Conservation (phyloP, 2,113 vertebrate species). For the Heterocephalus glaber region DNA sequence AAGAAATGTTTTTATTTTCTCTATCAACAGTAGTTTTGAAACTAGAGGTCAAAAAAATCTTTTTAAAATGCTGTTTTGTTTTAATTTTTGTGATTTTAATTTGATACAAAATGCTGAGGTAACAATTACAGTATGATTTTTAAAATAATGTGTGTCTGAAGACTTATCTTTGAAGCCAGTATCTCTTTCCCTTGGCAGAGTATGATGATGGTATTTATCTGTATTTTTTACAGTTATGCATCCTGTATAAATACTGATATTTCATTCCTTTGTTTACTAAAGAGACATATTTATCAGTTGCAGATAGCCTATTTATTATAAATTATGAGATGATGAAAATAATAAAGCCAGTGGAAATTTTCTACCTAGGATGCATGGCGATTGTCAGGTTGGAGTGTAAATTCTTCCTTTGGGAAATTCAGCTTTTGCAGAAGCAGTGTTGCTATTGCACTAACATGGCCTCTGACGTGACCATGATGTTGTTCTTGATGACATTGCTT, state of each 20-base stretch:
- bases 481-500: conserved; percentile 87
- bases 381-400: conserved; percentile 84
- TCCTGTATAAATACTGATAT: conserved; percentile 88
- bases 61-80: conserved; percentile 88
- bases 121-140: conserved; percentile 89
- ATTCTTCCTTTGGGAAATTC: conserved; percentile 82
- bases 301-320: conserved; percentile 91
- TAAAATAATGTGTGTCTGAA: conserved; percentile 88
- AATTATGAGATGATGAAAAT: conserved; percentile 89
- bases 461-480: conserved; percentile 86
- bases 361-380: conserved; percentile 87
- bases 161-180: conserved; percentile 89
- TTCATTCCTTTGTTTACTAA: conserved; percentile 92
- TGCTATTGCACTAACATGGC: conserved; percentile 87
- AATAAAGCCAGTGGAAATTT: conserved; percentile 89
- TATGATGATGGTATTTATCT: conserved; percentile 88
- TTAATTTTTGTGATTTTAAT: conserved; percentile 90
- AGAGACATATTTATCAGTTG: conserved; percentile 90
- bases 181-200: conserved; percentile 88
- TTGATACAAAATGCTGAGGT: conserved; percentile 88
- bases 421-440: conserved; percentile 84
- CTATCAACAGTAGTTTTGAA: conserved; percentile 89
- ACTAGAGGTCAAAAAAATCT: conserved; percentile 88
- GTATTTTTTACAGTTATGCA: conserved; percentile 90
- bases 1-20: conserved; percentile 91